Evolutionary conservation across 2,797 vertebrate genomes (phyloP), one percentile per base, ranked within the genome.

Genomic region (Ambastaia sidthimunki): DNA sequence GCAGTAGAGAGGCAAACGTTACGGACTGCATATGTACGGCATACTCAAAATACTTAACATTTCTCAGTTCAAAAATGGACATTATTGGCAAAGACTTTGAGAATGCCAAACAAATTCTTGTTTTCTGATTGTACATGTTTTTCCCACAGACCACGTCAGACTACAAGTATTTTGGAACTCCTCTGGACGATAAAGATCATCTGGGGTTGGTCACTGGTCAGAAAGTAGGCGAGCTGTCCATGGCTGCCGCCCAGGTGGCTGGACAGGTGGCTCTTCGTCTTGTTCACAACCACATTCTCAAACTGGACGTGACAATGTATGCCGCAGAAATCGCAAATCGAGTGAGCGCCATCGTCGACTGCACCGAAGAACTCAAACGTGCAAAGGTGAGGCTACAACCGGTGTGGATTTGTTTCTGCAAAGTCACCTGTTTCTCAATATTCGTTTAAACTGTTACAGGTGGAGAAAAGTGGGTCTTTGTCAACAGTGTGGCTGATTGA

Each of bases 231-330:
- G 10, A 47, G 0, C 60, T 92, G 19, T 82, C 86, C 0, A 83
- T 6, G 0, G 3, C 81, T 25, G 96, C 94, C 0, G 94, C 94
- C 0, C 93, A 94, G 88, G 85, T 98, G 4, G 95, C 96, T 0
- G 96, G 95, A 4, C 95, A 92, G 44, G 89, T 99, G 87, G 90
- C 95, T 1, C 90, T 98, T 18, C 92, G 93, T 9, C 88, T 99
- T 54, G 94, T 94, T 34, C 93, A 97, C 11, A 91, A 96, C 80
- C 91, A 93, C 65, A 85, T 95, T 71, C 86, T 99, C 50, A 87
- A 71, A 66, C 90, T 99, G 85, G 95, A 97, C 19, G 91, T 94
- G 3, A 85, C 80, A 0, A 85, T 84, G 28, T 99, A 98, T 11
- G 4, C 18, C 4, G 1, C 0, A 0, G 68, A 90, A 68, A 0